These are phyloP conservation scores for Pseudomyrmex sp. DNA, from an alignment of 1,140 invertebrate genomes.

Conservation along the genomic window DNA sequence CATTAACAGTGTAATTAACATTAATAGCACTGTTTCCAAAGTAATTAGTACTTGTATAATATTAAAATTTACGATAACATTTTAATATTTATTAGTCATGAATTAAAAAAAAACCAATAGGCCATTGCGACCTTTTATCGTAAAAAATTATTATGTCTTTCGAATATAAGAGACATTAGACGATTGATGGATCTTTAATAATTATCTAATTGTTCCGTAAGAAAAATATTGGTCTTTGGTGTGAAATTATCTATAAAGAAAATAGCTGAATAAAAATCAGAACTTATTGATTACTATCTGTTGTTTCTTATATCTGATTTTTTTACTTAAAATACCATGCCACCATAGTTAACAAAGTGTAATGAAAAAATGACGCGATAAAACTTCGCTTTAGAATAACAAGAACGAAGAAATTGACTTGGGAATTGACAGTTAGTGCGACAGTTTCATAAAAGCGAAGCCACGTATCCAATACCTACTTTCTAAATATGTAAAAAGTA, in stretches of 20 bases:
- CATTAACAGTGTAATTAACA: no score
- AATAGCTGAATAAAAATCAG: background rate
- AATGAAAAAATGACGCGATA: conserved; percentile 6
- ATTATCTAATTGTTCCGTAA: no score
- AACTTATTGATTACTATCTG: conserved; percentile 7
- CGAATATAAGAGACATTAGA: no score
- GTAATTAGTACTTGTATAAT: no score
- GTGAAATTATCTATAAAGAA: background rate
- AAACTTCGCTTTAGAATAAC: conserved; percentile 6
- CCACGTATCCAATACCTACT: conserved; percentile 5
- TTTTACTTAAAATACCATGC: background rate
- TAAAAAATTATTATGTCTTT: no score
- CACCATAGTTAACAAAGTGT: background rate
- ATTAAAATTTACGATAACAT: no score
- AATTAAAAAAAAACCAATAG: no score
- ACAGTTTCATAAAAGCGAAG: conserved; percentile 29
- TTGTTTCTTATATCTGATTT: background rate
- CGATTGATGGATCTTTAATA: no score
- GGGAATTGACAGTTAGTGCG: conserved; percentile 18
- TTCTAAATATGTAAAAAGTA: conserved; percentile 12
- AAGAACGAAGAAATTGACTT: conserved; percentile 17
- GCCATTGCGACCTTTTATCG: no score
- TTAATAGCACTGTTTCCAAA: no score
- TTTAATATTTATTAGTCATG: no score
- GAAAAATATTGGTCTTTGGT: background rate